phyloP scores from a whole-genome alignment of 2,797 vertebrate genomes.

The Diceros bicornis region DNA sequence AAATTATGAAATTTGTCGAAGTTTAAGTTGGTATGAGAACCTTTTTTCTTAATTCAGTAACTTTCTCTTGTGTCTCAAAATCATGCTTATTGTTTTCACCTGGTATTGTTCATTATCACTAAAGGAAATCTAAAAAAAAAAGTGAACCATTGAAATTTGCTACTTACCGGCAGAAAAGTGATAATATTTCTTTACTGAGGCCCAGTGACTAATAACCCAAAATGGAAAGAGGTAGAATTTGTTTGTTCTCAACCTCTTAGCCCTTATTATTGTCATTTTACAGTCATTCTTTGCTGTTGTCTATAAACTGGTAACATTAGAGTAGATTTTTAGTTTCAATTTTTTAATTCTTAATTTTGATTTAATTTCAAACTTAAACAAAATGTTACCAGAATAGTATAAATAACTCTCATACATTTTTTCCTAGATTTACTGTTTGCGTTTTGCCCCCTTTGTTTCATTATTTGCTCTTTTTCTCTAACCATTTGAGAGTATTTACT shows the following conservation, averaged over 20 bases:
- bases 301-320: not conserved
- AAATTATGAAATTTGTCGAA: not conserved
- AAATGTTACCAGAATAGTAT: not conserved
- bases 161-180: not conserved
- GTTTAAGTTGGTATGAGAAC: not conserved
- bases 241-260: not conserved
- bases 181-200: not conserved
- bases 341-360: conserved; percentile 54
- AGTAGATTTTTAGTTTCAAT: not conserved
- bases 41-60: not conserved
- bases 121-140: not conserved
- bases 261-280: not conserved
- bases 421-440: not conserved
- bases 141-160: not conserved
- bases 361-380: not conserved
- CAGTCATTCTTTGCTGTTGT: not conserved
- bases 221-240: not conserved
- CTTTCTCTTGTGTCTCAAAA: not conserved
- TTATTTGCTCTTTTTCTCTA: not conserved
- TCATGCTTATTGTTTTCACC: not conserved
- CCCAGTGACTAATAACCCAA: not conserved
- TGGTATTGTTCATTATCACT: not conserved
- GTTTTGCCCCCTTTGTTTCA: not conserved
- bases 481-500: not conserved
- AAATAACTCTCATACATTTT: not conserved